These are phyloP conservation scores for Drosophila aldrichi DNA, from an alignment of 2,888 invertebrate genomes.

Conservation along the genomic window DNA sequence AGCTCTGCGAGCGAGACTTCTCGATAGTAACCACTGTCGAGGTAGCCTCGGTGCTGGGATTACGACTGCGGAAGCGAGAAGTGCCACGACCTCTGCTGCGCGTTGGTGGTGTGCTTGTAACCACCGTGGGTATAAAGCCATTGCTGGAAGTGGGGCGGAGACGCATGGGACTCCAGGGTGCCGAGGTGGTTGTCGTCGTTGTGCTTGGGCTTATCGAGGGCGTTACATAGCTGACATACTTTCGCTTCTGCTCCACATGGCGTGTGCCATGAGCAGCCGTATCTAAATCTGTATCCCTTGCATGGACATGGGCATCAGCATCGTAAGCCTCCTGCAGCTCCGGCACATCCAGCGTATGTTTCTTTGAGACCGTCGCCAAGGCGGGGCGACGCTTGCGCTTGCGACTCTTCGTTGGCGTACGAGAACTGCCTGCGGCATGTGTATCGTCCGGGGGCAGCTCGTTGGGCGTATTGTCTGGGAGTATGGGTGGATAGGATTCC, in stretches of 20 bases:
- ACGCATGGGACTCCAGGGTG: slow-evolving; percentile 82
- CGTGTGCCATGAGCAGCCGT: slow-evolving; percentile 71
- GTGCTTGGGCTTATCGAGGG: slow-evolving; percentile 2
- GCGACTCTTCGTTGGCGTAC: slow-evolving; percentile 36
- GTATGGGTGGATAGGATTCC: slow-evolving; percentile 81
- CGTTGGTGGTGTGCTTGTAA: slow-evolving; percentile 47
- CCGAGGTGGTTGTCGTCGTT: slow-evolving; percentile 33
- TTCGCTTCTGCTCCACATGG: slow-evolving; percentile 63
- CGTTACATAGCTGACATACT: slow-evolving; percentile 36
- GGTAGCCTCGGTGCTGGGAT: slow-evolving; percentile 24
- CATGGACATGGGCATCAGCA: slow-evolving; percentile 47
- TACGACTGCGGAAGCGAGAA: slow-evolving; percentile 47
- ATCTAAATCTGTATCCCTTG: slow-evolving; percentile 53
- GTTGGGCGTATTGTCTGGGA: slow-evolving; percentile 32
- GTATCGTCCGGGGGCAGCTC: slow-evolving; percentile 60
- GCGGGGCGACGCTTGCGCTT: slow-evolving; percentile 67
- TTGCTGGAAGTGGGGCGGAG: slow-evolving; percentile 58
- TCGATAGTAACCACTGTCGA: slow-evolving; percentile 80
- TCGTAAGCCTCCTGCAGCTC: slow-evolving; percentile 83
- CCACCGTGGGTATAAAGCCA: slow-evolving; percentile 50
- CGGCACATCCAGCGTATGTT: slow-evolving; percentile 82
- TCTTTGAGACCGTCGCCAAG: slow-evolving; percentile 55
- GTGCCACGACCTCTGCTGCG: slow-evolving; percentile 43
- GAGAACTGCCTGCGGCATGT: slow-evolving; percentile 54
- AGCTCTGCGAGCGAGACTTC: slow-evolving; percentile 85